Percentiles rank a stretch among this genome's conserved stretches.
These are phyloP conservation scores for Gopherus flavomarginatus DNA, from an alignment of 2,113 vertebrate genomes.

Conservation along the genomic window DNA sequence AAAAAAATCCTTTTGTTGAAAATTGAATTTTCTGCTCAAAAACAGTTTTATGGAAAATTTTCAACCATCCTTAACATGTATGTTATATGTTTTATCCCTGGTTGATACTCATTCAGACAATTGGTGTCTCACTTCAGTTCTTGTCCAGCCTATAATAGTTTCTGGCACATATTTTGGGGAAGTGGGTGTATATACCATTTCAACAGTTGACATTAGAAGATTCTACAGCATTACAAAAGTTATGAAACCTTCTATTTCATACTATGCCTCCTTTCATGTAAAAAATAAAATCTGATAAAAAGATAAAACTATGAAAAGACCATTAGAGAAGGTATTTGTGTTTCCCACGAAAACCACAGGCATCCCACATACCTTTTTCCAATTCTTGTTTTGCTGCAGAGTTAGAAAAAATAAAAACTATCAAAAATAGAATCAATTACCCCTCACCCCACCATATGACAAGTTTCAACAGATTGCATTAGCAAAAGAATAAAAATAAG, in stretches of 20 bases:
- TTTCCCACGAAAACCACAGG: background rate
- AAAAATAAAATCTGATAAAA: background rate
- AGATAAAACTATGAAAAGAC: background rate
- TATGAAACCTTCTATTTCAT: background rate
- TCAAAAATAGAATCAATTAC: background rate
- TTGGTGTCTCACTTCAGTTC: background rate
- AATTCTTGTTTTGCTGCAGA: background rate
- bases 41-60: background rate
- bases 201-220: background rate
- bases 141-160: background rate
- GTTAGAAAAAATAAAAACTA: background rate
- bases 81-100: background rate
- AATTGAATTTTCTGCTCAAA: background rate
- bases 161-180: background rate
- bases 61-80: background rate
- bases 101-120: background rate
- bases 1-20: background rate
- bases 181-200: background rate
- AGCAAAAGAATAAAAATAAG: background rate
- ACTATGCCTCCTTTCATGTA: background rate
- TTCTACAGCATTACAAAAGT: background rate
- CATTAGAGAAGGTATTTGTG: background rate
- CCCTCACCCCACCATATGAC: background rate
- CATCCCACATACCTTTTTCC: background rate
- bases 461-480: background rate